phyloP scores from a whole-genome alignment of 1,140 invertebrate species.

The Heterodera carotae region DNA sequence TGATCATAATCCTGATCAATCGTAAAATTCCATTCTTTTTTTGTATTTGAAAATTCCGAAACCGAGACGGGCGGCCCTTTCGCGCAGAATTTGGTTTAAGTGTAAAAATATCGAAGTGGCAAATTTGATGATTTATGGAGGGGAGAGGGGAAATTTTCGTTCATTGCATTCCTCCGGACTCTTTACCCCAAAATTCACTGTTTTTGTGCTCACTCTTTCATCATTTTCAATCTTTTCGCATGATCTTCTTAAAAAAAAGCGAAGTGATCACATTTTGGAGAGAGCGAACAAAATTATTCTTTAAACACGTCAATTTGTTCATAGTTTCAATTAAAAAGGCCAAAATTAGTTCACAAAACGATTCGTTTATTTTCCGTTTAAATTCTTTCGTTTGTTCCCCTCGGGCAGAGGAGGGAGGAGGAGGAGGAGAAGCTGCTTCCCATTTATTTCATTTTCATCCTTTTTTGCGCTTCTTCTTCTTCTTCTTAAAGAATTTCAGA shows the following conservation, averaged over 20 bases:
- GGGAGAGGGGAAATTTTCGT: neutral
- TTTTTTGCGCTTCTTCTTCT: neutral
- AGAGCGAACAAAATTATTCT: neutral
- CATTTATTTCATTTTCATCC: neutral
- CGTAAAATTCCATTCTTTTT: neutral
- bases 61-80: neutral
- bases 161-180: neutral
- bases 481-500: neutral
- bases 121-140: neutral
- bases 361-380: too few species aligned
- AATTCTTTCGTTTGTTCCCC: too few species aligned
- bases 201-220: neutral
- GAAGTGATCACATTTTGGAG: neutral
- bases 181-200: neutral
- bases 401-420: neutral
- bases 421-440: neutral
- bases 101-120: neutral
- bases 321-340: neutral
- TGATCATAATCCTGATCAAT: too few species aligned
- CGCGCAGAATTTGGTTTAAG: neutral
- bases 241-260: neutral
- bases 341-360: too few species aligned
- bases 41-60: neutral
- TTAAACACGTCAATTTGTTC: neutral
- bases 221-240: too few species aligned